A percentile compares a stretch with the other conserved stretches of the same genome.
Evolutionary conservation across 2,113 vertebrate genomes (phyloP).

Genomic region (Gobiocypris rarus): DNA sequence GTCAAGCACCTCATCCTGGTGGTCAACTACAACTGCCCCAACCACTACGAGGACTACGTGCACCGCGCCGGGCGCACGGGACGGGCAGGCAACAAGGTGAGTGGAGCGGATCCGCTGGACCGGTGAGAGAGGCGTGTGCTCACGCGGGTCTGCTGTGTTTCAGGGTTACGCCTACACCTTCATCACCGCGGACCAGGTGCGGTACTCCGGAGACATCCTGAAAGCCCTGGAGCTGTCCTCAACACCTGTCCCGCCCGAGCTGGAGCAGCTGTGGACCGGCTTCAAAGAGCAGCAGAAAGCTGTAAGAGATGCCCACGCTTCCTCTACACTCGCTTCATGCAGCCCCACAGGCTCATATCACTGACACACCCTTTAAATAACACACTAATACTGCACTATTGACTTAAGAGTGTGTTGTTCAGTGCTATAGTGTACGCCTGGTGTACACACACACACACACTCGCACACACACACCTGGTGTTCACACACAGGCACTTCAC

Average conservation of each 20-base stretch:
- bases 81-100: constrained; percentile 94
- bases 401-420: too few relatives aligned
- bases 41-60: constrained; percentile 98
- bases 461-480: too few relatives aligned
- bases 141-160: not conserved
- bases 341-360: too few relatives aligned
- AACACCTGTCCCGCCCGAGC: constrained; percentile 84
- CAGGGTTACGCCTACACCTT: constrained; percentile 96
- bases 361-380: too few relatives aligned
- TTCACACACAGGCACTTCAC: too few relatives aligned
- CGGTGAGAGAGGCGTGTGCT: too few relatives aligned
- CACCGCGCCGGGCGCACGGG: constrained; percentile 95
- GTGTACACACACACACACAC: too few relatives aligned
- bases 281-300: constrained; percentile 98
- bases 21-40: constrained; percentile 96
- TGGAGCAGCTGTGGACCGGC: constrained; percentile 93
- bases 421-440: too few relatives aligned
- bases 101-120: not conserved
- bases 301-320: constrained; percentile 72
- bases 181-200: constrained; percentile 94
- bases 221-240: constrained; percentile 95
- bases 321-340: not conserved
- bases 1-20: constrained; percentile 98
- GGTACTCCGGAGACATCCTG: constrained; percentile 95
- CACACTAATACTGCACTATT: too few relatives aligned